These are phyloP conservation scores for Cosmorhoe ocellata DNA, from an alignment of 2,888 invertebrate species.

Conservation along the genomic window DNA sequence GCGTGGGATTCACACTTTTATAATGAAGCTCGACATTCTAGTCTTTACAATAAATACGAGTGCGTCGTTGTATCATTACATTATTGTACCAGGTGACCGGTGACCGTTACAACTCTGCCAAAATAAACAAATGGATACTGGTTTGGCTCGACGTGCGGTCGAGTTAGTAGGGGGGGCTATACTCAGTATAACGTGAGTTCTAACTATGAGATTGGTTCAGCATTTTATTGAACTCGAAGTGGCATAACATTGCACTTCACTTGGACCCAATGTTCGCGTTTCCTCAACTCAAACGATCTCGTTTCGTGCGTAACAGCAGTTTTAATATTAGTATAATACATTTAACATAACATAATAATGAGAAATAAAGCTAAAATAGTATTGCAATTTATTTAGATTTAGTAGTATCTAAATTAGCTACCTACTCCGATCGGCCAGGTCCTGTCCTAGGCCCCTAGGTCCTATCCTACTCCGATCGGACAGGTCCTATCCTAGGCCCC, in stretches of 20 bases:
- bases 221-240: conserved; percentile 5
- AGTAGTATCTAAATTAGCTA: conserved; percentile 18
- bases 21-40: conserved; percentile 4
- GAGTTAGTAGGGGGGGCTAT: conserved; percentile 1
- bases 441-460: no score
- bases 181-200: conserved; percentile 14
- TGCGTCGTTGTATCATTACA: conserved; percentile 13
- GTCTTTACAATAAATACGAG: neutral
- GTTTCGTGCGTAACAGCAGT: conserved; percentile 8
- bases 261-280: conserved; percentile 23
- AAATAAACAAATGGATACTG: neutral
- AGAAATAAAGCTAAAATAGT: conserved; percentile 19
- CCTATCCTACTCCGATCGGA: conserved; percentile 3
- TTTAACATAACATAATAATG: neutral
- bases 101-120: no score
- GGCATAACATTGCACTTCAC: conserved; percentile 6
- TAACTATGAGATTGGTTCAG: conserved; percentile 3
- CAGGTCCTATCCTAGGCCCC: no score
- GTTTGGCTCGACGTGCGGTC: no score
- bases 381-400: conserved; percentile 16
- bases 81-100: conserved; percentile 12
- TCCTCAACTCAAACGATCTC: neutral
- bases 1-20: no score
- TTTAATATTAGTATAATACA: conserved; percentile 7
- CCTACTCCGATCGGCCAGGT: neutral